These are phyloP conservation scores for Octonoba sinensis DNA, from an alignment of 2,888 invertebrate species.

Conservation along the genomic window DNA sequence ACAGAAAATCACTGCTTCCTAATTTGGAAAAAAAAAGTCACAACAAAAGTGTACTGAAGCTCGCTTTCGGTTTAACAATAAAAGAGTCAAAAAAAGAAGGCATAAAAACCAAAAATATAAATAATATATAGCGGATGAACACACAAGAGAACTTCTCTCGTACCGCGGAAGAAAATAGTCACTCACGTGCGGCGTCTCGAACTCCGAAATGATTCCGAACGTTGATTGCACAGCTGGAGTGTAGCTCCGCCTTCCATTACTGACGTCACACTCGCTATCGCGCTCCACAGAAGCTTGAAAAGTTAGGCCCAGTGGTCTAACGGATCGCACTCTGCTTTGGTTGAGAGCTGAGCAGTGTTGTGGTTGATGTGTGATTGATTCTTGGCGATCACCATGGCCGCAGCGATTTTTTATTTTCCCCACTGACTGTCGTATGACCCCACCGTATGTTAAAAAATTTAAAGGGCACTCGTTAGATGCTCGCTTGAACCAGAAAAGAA, in stretches of 20 bases:
- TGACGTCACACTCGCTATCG: constrained; percentile 57
- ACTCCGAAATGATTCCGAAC: constrained; percentile 14
- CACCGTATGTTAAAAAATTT: constrained; percentile 1
- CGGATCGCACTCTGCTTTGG: constrained; percentile 54
- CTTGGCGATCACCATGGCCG: constrained; percentile 11
- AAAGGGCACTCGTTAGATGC: constrained; percentile 33
- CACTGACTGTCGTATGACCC: constrained; percentile 7
- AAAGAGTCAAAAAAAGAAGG: no score
- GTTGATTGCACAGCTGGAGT: constrained; percentile 39
- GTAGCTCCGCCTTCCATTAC: constrained; percentile 25
- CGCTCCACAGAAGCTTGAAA: constrained; percentile 58
- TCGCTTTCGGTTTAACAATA: no score
- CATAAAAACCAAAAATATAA: constrained; percentile 2
- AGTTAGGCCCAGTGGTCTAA: constrained; percentile 58
- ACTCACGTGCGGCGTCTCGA: neutral
- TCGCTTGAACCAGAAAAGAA: constrained; percentile 29
- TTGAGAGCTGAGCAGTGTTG: constrained; percentile 28
- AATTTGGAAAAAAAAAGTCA: no score
- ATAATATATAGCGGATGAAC: constrained; percentile 11
- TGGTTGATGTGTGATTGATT: neutral
- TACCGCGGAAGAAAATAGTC: constrained; percentile 22
- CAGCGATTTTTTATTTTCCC: constrained; percentile 4
- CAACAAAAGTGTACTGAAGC: no score
- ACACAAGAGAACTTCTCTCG: constrained; percentile 4
- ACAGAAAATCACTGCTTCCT: no score